Evolutionary conservation across 2,888 invertebrate species (phyloP).

Genomic region (Hypselothyrea guttata): DNA sequence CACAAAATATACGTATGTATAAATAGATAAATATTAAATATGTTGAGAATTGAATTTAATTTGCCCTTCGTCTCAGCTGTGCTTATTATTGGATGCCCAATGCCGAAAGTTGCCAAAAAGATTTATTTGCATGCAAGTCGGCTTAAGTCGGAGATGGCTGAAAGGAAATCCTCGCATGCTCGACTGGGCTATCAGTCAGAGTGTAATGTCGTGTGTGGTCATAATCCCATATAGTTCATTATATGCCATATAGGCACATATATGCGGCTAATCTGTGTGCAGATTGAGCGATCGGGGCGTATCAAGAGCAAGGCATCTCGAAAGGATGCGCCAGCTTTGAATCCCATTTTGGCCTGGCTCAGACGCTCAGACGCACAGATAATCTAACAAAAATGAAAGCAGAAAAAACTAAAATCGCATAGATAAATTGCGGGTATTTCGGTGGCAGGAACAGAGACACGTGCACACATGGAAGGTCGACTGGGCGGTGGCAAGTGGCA

Average conservation of each 20-base stretch:
- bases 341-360: conserved; percentile 2
- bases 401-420: conserved; percentile 49
- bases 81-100: no score
- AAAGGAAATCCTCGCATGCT: no score
- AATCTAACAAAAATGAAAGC: no score
- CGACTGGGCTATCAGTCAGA: neutral
- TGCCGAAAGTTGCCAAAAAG: no score
- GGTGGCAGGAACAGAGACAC: conserved; percentile 41
- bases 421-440: conserved; percentile 71
- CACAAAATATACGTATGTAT: no score
- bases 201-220: neutral
- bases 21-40: no score
- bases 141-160: no score
- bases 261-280: conserved; percentile 33
- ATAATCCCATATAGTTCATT: conserved; percentile 6
- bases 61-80: no score
- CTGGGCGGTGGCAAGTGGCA: conserved; percentile 8
- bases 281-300: conserved; percentile 45
- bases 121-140: no score
- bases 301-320: neutral
- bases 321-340: no score
- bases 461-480: conserved; percentile 30
- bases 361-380: neutral
- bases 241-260: conserved; percentile 12
- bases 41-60: no score